Evolutionary conservation across 2,888 invertebrate genomes (phyloP).

Genomic region (Lycocerus yunnanus): DNA sequence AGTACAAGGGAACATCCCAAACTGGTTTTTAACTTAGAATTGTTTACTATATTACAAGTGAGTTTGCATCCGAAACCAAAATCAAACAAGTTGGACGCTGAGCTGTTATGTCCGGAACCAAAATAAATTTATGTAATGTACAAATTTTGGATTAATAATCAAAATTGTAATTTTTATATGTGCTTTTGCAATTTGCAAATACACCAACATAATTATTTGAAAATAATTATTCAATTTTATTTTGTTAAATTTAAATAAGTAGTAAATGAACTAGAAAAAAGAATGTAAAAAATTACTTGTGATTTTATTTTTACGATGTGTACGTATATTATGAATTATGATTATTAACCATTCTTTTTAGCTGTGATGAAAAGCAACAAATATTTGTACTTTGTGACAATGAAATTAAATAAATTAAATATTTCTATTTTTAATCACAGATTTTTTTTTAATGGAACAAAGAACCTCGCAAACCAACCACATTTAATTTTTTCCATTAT

Average conservation of each 20-base stretch:
- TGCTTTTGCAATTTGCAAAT: neutral
- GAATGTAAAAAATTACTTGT: neutral
- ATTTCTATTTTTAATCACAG: neutral
- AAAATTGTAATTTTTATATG: neutral
- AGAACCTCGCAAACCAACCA: too few relatives aligned
- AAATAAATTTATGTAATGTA: neutral
- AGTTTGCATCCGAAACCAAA: slow-evolving; percentile 43
- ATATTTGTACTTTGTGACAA: neutral
- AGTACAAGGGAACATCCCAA: slow-evolving; percentile 33
- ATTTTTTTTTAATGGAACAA: too few relatives aligned
- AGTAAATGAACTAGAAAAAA: neutral
- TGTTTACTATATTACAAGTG: slow-evolving; percentile 49
- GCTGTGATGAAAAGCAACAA: neutral
- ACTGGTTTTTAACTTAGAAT: slow-evolving; percentile 43
- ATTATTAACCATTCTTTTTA: neutral
- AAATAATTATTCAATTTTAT: neutral
- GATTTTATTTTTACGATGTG: neutral
- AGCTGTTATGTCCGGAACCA: slow-evolving; percentile 42
- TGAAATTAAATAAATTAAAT: neutral
- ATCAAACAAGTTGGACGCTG: slow-evolving; percentile 47
- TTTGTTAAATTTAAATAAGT: neutral
- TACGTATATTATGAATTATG: neutral
- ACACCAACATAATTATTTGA: neutral
- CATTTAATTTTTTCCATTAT: too few relatives aligned
- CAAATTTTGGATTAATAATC: neutral